Base-by-base conservation (phyloP, 2,888 invertebrate genomes). In the Oligia fasciuncula region DNA sequence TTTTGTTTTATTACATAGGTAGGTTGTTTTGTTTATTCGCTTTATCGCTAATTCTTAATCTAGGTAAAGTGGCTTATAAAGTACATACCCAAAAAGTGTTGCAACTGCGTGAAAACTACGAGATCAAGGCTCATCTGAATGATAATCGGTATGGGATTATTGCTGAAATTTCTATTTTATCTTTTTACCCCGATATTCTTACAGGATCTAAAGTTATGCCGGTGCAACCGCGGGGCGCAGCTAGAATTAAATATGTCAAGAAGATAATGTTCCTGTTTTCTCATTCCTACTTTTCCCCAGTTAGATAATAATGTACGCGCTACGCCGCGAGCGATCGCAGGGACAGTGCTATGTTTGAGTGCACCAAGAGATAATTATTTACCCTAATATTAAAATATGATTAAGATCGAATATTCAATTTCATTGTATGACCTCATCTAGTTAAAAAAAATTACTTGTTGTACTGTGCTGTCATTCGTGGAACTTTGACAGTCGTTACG, bases 221-320 rank as follows among this genome's bases (percentile, higher is more conserved):
- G 43, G 43, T 43, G 43, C 6, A 43, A 43, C 43, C 43, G 43
- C 8, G 43, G 43, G 43, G 43, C 8, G 43, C 9, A 9, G 43
- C 8, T 43, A 43, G 43, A 35, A 70, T 23, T 49, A 57, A 54
- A n/a, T 51, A 57, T 84, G 70, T 84, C 71, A 65, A 72, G 40
- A 63, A 71, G 51, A 80, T 84, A 71, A 76, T 67, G 51, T 70
- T 40, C 54, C 54, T n/a, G 29, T 23, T 57, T 11, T 23, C 60
- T 67, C n/a, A n/a, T 76, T 17, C 43, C 35, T 57, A 73, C 54
- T 73, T 70, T 60, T 17, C 57, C 35, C 29, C 9, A 60, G 51
- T 74, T 71, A 43, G 63, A 66, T 76, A 77, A 76, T 66, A 66
- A 76, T 84, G 68, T 76, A 66, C 74, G 67, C 68, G 72, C 77